phyloP scores from a whole-genome alignment of 2,797 vertebrate species.

The Oreochromis mossambicus region DNA sequence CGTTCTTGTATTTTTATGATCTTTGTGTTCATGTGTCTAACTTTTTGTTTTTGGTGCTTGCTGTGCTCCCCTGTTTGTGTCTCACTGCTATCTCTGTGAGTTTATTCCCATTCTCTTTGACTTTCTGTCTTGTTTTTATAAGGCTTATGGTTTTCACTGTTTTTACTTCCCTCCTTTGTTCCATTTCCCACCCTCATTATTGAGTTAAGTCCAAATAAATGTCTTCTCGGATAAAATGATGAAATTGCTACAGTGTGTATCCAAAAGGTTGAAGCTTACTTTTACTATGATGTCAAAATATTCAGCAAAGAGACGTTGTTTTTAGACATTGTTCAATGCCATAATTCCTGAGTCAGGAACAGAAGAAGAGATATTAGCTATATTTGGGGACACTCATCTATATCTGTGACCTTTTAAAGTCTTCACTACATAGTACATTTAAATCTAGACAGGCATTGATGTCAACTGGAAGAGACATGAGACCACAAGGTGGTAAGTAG shows the following conservation, averaged over 20 bases:
- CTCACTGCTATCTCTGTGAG: background rate
- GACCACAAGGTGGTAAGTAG: background rate
- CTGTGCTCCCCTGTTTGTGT: background rate
- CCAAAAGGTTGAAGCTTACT: background rate
- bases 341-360: background rate
- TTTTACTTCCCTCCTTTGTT: background rate
- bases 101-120: background rate
- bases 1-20: background rate
- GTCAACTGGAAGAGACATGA: background rate
- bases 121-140: background rate
- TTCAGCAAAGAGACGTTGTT: background rate
- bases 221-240: background rate
- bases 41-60: background rate
- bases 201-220: background rate
- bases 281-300: background rate
- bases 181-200: background rate
- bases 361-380: background rate
- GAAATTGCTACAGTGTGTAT: background rate
- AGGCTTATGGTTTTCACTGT: background rate
- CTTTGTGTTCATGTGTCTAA: background rate
- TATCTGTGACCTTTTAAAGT: background rate
- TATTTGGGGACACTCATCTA: background rate
- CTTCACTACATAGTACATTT: background rate
- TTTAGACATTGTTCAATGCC: background rate
- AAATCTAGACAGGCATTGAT: background rate